Conservation (phyloP, 2,113 vertebrate species). For the Struthio camelus region DNA sequence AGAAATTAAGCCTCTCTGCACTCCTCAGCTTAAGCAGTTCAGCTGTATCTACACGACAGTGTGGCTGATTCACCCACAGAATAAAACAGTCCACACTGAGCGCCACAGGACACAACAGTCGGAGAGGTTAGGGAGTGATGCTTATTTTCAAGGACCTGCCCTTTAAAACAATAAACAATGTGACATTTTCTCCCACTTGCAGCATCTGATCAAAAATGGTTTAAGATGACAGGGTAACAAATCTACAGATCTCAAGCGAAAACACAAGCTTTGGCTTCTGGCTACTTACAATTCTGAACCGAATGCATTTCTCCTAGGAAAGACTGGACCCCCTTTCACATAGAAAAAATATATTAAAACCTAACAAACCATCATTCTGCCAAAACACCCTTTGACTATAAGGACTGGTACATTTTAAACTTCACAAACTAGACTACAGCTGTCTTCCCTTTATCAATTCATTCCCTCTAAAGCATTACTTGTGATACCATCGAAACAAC, state of each 20-base stretch:
- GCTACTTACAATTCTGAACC: not conserved
- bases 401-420: not conserved
- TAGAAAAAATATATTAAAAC: not conserved
- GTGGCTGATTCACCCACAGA: not conserved
- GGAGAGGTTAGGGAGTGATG: not conserved
- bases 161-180: not conserved
- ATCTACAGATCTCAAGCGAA: not conserved
- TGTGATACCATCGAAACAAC: not conserved
- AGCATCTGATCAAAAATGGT: not conserved
- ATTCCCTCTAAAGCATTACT: not conserved
- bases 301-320: not conserved
- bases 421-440: not conserved
- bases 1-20: not conserved
- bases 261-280: not conserved
- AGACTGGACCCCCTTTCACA: not conserved
- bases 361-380: not conserved
- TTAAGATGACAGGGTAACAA: not conserved
- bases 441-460: not conserved
- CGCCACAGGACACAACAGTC: not conserved
- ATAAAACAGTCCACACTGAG: not conserved
- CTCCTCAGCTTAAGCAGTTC: too few species aligned
- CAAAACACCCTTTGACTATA: not conserved
- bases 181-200: not conserved
- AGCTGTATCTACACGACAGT: not conserved
- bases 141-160: not conserved